Evolutionary conservation across 2,113 vertebrate genomes (phyloP).

Genomic region (Phalacrocorax pelagicus): DNA sequence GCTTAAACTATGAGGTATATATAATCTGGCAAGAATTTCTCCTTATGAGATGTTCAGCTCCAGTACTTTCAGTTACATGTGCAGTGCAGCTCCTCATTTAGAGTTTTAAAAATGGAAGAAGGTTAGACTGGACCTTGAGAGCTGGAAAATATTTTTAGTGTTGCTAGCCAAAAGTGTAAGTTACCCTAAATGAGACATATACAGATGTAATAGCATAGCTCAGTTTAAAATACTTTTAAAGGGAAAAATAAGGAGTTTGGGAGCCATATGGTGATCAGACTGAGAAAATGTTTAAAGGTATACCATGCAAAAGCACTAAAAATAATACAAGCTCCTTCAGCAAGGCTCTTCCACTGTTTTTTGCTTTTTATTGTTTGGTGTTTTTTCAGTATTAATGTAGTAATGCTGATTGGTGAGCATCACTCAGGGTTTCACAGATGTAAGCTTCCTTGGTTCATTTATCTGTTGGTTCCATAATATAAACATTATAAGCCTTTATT

Average conservation of each 20-base stretch:
- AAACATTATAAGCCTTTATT: not conserved
- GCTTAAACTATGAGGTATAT: slow-evolving; percentile 48
- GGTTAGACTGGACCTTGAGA: slow-evolving; percentile 58
- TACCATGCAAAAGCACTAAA: slow-evolving; percentile 45
- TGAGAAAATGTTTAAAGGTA: slow-evolving; percentile 52
- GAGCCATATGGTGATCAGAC: slow-evolving; percentile 61
- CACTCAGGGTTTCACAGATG: not conserved
- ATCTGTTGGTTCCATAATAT: not conserved
- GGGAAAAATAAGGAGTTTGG: slow-evolving; percentile 50
- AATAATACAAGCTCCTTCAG: slow-evolving; percentile 18
- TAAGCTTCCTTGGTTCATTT: not conserved
- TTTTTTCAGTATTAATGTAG: not conserved
- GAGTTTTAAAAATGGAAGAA: slow-evolving; percentile 64
- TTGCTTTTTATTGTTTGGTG: not conserved
- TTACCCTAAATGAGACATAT: slow-evolving; percentile 66
- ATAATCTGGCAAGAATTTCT: slow-evolving; percentile 58
- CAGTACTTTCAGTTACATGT: slow-evolving; percentile 55
- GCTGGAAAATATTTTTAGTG: slow-evolving; percentile 57
- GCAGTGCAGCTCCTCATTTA: slow-evolving; percentile 60
- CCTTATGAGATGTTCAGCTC: slow-evolving; percentile 57
- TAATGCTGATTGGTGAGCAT: not conserved
- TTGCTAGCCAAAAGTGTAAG: slow-evolving; percentile 61
- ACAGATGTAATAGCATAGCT: slow-evolving; percentile 63
- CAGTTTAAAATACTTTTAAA: slow-evolving; percentile 56
- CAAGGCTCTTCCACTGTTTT: not conserved